Base-by-base conservation (phyloP, 2,888 invertebrate species). In the Myopa testacea region DNA sequence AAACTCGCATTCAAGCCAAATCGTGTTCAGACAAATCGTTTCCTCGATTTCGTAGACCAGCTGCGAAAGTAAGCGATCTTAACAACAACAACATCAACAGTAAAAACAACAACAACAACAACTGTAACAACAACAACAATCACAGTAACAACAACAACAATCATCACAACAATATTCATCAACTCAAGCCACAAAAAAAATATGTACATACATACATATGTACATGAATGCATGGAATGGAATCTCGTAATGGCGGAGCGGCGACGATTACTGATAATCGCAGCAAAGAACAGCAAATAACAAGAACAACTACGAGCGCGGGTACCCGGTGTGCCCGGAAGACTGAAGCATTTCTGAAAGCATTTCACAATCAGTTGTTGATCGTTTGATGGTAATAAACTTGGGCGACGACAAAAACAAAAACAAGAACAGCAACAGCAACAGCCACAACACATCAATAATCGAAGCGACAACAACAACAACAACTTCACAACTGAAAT, bases 401-500 rank as follows among this genome's bases (percentile, higher is more conserved):
- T 34, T 16, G 14, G 60, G 62, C 55, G 37, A 73, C 55, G 37
- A 62, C 45, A 26, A 7, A 1, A 19, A 62, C 19, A 62, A 72
- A 34, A 6, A 45, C 69, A 26, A 8, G 1, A 58, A 38, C 26
- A 71, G n/a, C 58, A 71, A 71, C 71, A 58, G 37, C 58, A 62
- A 14, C 60, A 62, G 34, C 70, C 4, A 55, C 55, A 70, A 26
- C 26, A n/a, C 58, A 34, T 26, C 34, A 70, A 70, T 52, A 71
- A 34, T 26, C 55, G 26, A 37, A 58, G 37, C 58, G 26, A 55
- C 26, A 16, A 16, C 26, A 63, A 40, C 34, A 71, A 58, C 8
- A 75, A 55, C 40, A 75, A 75, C n/a, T n/a, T n/a, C n/a, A n/a
- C 38, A 72, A 72, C 10, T 14, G 74, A 63, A 77, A 80, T 80